Evolutionary conservation across 1,140 invertebrate genomes (phyloP).

Genomic region (Tetragnatha versicolor): DNA sequence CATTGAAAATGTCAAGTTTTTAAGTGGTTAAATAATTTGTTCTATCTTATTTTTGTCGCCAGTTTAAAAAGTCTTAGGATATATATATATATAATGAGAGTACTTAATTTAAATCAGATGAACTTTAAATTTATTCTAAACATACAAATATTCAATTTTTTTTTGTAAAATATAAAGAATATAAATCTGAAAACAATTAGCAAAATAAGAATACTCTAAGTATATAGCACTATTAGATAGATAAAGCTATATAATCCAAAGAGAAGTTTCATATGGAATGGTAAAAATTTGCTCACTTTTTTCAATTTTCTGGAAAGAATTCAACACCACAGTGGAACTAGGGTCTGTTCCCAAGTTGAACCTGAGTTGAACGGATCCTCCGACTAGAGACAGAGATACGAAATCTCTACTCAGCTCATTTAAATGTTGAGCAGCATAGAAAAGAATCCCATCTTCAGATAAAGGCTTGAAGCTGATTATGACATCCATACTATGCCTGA

Average conservation of each 20-base stretch:
- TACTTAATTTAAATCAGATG: not conserved
- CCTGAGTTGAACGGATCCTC: constrained; percentile 31
- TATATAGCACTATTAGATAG: no score
- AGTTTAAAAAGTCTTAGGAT: no score
- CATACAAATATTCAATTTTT: not conserved
- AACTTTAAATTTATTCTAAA: not conserved
- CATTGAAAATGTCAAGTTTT: no score
- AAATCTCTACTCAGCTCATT: constrained; percentile 51
- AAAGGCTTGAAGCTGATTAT: constrained; percentile 41
- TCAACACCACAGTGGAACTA: constrained; percentile 29
- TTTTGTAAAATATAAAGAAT: not conserved
- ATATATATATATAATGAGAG: no score
- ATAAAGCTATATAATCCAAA: no score
- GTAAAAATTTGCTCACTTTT: constrained; percentile 12
- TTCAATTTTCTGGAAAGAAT: constrained; percentile 33
- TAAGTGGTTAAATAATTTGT: no score
- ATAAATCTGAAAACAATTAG: no score
- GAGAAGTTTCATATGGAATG: not conserved
- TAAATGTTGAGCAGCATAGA: constrained; percentile 45
- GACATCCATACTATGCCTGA: constrained; percentile 44
- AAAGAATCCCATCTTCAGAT: constrained; percentile 30
- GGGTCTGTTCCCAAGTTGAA: constrained; percentile 51
- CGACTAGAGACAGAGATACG: constrained; percentile 16
- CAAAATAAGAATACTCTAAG: no score
- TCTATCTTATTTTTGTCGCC: no score